Conservation (phyloP, 2,797 vertebrate species). For the Danio kyathit region DNA sequence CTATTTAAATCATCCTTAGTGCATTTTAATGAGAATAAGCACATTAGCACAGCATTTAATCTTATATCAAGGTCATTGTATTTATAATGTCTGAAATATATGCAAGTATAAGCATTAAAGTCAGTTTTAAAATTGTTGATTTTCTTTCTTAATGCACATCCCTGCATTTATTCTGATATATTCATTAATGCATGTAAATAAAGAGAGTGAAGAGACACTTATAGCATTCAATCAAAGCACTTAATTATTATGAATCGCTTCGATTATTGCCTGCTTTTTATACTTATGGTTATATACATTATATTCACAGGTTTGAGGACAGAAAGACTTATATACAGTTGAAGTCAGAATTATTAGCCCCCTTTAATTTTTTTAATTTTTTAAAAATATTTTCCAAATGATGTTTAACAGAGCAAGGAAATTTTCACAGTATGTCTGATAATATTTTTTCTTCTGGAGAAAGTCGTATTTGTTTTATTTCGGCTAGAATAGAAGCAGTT, state of each 20-base stretch:
- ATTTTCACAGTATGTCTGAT: too few species aligned
- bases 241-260: too few species aligned
- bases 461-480: too few species aligned
- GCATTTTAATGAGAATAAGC: neutral
- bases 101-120: neutral
- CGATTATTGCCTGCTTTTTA: too few species aligned
- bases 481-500: too few species aligned
- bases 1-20: neutral
- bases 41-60: neutral
- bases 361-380: too few species aligned
- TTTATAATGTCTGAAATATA: neutral
- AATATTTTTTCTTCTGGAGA: too few species aligned
- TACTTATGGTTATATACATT: too few species aligned
- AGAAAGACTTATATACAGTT: neutral
- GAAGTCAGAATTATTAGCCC: too few species aligned
- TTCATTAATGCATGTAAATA: neutral
- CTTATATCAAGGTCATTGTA: neutral
- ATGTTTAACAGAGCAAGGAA: too few species aligned
- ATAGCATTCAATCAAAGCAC: neutral
- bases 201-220: neutral
- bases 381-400: too few species aligned
- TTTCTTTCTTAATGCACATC: neutral
- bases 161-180: neutral
- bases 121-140: neutral
- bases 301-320: neutral